Conservation (phyloP, 2,888 invertebrate species). For the Siphlonurus alternatus region DNA sequence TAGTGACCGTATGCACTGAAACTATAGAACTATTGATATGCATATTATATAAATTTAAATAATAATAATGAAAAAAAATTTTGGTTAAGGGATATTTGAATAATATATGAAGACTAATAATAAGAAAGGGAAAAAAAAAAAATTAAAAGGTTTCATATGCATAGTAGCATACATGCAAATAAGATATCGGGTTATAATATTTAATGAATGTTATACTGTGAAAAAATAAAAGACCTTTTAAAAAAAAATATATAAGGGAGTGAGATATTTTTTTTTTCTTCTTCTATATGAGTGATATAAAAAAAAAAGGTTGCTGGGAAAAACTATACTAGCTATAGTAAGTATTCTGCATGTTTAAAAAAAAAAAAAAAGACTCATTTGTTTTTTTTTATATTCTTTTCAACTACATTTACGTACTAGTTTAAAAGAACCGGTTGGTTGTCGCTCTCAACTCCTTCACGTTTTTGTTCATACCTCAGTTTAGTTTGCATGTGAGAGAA, state of each 20-base stretch:
- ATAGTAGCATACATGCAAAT: neutral
- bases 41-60: too few relatives aligned
- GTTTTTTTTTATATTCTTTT: neutral
- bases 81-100: neutral
- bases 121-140: neutral
- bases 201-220: neutral
- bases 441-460: too few relatives aligned
- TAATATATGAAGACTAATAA: too few relatives aligned
- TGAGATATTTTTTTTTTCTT: neutral
- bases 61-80: neutral
- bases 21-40: neutral
- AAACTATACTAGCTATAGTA: too few relatives aligned
- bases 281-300: neutral
- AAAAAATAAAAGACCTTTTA: too few relatives aligned
- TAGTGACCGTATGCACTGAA: neutral
- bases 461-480: too few relatives aligned
- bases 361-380: neutral
- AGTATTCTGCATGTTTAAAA: too few relatives aligned
- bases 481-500: too few relatives aligned
- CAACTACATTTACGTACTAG: too few relatives aligned
- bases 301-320: neutral
- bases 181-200: neutral
- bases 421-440: too few relatives aligned
- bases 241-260: too few relatives aligned
- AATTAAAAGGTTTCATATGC: neutral